A percentile compares a stretch with the other conserved stretches of the same genome.
phyloP scores from a whole-genome alignment of 64 coral and sea anemone genomes.

The Montipora cactus region DNA sequence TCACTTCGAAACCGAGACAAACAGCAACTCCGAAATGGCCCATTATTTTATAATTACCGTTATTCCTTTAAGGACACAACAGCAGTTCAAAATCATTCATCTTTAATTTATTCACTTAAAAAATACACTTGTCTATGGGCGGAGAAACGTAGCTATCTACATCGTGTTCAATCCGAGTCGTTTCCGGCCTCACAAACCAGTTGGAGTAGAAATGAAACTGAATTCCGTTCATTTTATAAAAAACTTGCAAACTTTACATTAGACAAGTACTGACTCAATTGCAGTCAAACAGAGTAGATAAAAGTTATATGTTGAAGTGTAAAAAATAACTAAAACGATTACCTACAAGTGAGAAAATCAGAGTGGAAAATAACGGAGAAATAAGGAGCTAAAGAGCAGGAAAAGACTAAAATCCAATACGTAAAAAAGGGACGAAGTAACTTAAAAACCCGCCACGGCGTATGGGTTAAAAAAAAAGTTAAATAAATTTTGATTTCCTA shows the following conservation, averaged over 20 bases:
- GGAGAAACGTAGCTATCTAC: too few relatives aligned
- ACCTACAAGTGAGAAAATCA: neutral
- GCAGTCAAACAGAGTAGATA: neutral
- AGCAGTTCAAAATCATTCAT: too few relatives aligned
- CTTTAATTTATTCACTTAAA: neutral
- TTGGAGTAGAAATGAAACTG: neutral
- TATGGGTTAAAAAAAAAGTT: neutral
- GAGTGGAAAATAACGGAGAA: neutral
- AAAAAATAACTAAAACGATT: neutral
- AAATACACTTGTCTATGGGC: neutral
- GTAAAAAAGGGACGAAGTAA: neutral
- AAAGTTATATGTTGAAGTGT: neutral
- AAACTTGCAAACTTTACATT: neutral
- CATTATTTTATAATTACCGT: too few relatives aligned
- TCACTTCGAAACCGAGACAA: too few relatives aligned
- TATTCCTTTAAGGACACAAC: too few relatives aligned
- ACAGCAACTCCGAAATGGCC: too few relatives aligned
- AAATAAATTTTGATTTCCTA: slow-evolving; percentile 6
- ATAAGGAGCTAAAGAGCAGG: neutral
- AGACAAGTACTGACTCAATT: neutral
- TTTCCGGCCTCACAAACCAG: neutral
- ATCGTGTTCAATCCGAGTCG: too few relatives aligned
- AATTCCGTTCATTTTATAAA: neutral
- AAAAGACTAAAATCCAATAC: neutral
- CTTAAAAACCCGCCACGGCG: neutral